Evolutionary conservation across 2,113 vertebrate genomes (phyloP).

Genomic region (Channa maculata): DNA sequence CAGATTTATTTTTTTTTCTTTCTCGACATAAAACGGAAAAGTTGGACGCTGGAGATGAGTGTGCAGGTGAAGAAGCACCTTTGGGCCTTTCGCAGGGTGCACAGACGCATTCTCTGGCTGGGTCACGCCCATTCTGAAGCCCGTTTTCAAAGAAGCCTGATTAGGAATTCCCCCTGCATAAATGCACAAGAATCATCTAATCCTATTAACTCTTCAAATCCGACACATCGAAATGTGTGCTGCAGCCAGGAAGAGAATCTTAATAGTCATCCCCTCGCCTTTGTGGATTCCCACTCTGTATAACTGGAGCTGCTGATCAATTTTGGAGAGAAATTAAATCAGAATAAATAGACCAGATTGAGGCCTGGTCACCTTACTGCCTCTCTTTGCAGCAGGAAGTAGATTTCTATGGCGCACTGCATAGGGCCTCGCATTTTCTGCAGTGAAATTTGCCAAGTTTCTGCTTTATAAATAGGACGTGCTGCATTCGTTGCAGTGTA

Average conservation of each 20-base stretch:
- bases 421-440: conserved; percentile 27
- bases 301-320: conserved; percentile 9
- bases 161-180: conserved; percentile 67
- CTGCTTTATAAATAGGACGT: neutral
- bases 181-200: conserved; percentile 54
- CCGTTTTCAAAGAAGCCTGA: conserved; percentile 44
- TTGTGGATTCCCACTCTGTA: neutral
- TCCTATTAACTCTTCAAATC: conserved; percentile 67
- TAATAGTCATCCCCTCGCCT: neutral
- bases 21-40: fast-evolving
- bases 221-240: conserved; percentile 32
- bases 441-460: neutral
- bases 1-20: neutral
- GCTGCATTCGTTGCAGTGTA: conserved; percentile 7
- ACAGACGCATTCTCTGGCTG: conserved; percentile 50
- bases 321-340: neutral
- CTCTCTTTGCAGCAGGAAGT: conserved; percentile 7
- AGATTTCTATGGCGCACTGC: conserved; percentile 10
- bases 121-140: conserved; percentile 69
- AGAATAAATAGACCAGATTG: neutral
- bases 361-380: conserved; percentile 19
- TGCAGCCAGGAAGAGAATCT: conserved; percentile 16
- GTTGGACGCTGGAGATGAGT: neutral
- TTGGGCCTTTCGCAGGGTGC: conserved; percentile 47
- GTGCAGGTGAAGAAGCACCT: conserved; percentile 41